Evolutionary conservation across 2,113 vertebrate species (phyloP), one percentile per base, ranked within the genome.

Genomic region (Brachirus orientalis): DNA sequence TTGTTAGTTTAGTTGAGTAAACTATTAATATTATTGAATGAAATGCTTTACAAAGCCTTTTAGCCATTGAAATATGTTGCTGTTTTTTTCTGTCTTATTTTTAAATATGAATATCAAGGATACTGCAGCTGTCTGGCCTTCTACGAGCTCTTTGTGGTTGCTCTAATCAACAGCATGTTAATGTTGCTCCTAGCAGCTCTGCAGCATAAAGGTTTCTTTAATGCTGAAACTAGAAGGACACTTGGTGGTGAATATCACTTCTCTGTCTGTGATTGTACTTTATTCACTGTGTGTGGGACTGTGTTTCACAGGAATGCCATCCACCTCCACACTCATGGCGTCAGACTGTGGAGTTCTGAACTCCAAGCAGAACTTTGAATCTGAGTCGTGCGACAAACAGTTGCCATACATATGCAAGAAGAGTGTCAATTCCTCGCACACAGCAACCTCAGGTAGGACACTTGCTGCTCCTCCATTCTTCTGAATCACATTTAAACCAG

Each of bases 391-490:
- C 70, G 93, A 91, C 59, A 86, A 80, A 16, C 77, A 50, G 3
- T 90, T 98, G 75, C 96, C 98, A 0, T 98, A 97, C 63, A 20
- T 97, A 80, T 99, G 98, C 88, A 96, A 98, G 78, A 88, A 92
- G 17, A 52, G 18, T 1, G 8, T 69, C 40, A 84, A 71, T 0
- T 28, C 60, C 14, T 45, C 85, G 11, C 37, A 7, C 4, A 28
- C 73, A 1, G 19, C 61, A 10, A 88, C 17, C 84, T 57, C 63
- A 37, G 86, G 90, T 90, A 43, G 12, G 69, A 67, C 14, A 13
- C 12, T 52, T 8, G 28, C 38, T 59, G 14, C 6, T 0, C 5
- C 12, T 8, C 12, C 12, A 10, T 40, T 40, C 19, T 58, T 9
- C 11, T 69, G 10, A 53, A 44, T 53, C 16, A 18, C 22, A 35